A percentile compares a stretch with the other conserved stretches of the same genome.
Conservation (phyloP, 2,797 vertebrate genomes). For the Acanthiza pusilla region DNA sequence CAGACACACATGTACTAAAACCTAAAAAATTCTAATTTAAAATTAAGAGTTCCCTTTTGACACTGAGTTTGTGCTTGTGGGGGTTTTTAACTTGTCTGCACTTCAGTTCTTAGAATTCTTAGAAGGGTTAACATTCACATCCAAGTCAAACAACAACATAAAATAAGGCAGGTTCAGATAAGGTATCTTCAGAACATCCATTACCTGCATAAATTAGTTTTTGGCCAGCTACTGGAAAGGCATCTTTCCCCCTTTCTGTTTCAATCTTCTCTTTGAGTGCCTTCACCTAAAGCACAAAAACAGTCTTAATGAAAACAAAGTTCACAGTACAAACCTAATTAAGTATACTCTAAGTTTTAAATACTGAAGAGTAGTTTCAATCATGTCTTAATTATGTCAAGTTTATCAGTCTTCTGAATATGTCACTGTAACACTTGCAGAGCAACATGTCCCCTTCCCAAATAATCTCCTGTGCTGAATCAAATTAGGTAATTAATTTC, state of each 20-base stretch:
- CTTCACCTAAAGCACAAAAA: slow-evolving; percentile 81
- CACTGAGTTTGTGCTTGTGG: background rate
- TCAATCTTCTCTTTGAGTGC: slow-evolving; percentile 94
- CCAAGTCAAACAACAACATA: background rate
- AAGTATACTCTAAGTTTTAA: background rate
- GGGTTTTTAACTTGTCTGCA: background rate
- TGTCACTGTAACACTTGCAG: background rate
- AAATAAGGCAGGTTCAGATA: background rate
- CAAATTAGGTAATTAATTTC: background rate
- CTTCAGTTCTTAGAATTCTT: background rate
- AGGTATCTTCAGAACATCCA: background rate
- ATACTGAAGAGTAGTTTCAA: background rate
- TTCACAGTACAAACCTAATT: background rate
- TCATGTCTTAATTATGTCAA: background rate
- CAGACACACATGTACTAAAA: background rate
- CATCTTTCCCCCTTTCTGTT: slow-evolving; percentile 89
- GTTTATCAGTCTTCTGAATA: background rate
- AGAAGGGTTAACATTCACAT: background rate
- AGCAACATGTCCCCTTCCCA: background rate
- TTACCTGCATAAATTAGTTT: slow-evolving; percentile 98
- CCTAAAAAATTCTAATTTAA: background rate
- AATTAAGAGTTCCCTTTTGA: background rate
- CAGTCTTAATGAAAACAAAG: background rate
- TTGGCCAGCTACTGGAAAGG: slow-evolving; percentile 89
- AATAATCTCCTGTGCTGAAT: background rate